Evolutionary conservation across 2,888 invertebrate genomes (phyloP), one percentile per base, ranked within the genome.

Genomic region (Stenotaenia linearis): DNA sequence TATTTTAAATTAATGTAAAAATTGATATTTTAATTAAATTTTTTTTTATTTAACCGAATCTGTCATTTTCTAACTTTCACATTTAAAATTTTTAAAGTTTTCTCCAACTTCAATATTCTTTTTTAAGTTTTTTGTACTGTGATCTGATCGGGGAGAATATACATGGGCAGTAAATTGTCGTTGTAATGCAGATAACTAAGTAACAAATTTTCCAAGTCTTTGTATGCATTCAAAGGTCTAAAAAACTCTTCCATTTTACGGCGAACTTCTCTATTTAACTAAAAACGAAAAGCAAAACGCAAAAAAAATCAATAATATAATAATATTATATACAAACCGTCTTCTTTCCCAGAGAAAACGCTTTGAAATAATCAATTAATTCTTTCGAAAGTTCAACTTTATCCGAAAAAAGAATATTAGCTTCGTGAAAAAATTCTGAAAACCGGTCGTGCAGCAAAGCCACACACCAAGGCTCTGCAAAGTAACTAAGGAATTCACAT

Each of bases 101-200:
- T 12, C 37, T 12, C 4, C 9, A 35, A 10, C 9, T 37, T 12
- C 37, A 9, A 37, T 12, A 37, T 15, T 12, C 37, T 37, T 12
- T 9, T 37, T 15, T 37, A 12, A n/a, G n/a, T 37, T 37, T 9
- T 37, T 9, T 15, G 3, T 37, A 2, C 37, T 12, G 37, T 56
- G 3, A 78, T 69, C 10, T 5, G 4, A 18, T 78, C 78, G 15
- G 78, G 78, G n/a, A 78, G 30, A n/a, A 61, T 30, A 30, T 78
- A 78, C 78, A 78, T 78, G 4, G 78, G 78, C n/a, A 78, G 23
- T 35, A 69, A 69, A 30, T 32, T 69, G n/a, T 61, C 7, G 28
- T 78, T 78, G 23, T 78, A 78, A 30, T 78, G 78, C 30, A 78
- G 23, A 61, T 61, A 78, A 32, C 69, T 69, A 1, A 78, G 4